These are phyloP conservation scores for Merluccius polli DNA, from an alignment of 2,797 vertebrate genomes.

Conservation along the genomic window DNA sequence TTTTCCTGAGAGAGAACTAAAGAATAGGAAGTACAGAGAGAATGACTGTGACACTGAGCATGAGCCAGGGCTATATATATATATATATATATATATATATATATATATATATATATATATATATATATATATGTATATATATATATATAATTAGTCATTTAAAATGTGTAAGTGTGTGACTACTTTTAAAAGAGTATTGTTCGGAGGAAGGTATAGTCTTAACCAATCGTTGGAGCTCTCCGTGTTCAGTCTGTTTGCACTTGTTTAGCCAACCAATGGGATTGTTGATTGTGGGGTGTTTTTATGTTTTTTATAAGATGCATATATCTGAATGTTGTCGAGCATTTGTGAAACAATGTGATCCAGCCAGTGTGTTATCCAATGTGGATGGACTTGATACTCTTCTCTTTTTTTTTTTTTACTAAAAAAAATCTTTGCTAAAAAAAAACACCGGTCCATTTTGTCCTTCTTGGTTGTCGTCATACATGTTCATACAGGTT, in stretches of 20 bases:
- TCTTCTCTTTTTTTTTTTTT: neutral
- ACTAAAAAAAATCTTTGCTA: conserved; percentile 1
- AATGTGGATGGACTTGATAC: neutral
- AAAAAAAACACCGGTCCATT: neutral
- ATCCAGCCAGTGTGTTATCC: neutral
- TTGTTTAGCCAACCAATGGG: conserved; percentile 65
- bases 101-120: neutral
- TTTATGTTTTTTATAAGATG: conserved; percentile 46
- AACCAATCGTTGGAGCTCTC: conserved; percentile 43
- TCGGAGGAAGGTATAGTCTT: conserved; percentile 20
- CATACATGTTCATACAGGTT: neutral
- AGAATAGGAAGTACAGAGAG: neutral
- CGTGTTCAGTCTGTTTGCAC: conserved; percentile 50
- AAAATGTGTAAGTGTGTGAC: conserved; percentile 45
- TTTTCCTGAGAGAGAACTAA: neutral
- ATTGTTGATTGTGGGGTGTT: conserved; percentile 66
- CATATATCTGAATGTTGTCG: conserved; percentile 75
- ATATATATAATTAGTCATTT: neutral
- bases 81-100: neutral
- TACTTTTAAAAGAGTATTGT: conserved; percentile 16
- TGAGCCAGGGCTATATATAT: conserved; percentile 3
- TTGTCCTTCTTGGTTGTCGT: neutral
- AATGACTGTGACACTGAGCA: conserved; percentile 7
- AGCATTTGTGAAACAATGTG: conserved; percentile 52
- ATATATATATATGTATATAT: no score